Evolutionary conservation across 1,140 invertebrate genomes (phyloP), one percentile per base, ranked within the genome.

Genomic region (Dufourea novaeangliae): DNA sequence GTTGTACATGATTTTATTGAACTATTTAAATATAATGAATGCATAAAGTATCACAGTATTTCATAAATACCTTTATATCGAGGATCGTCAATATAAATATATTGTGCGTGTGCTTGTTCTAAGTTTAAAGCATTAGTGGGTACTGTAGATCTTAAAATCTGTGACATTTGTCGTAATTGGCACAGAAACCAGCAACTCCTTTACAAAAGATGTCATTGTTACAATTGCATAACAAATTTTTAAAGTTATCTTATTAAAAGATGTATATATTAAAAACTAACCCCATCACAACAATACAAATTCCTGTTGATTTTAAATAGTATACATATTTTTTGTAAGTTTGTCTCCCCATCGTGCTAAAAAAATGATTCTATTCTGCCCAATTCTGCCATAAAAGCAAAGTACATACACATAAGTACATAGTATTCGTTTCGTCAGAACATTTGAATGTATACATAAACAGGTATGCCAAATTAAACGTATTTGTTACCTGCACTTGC

Each of bases 71-170:
- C 89, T 87, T 91, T 86, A 70, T 90, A 90, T 52, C 84, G 74
- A 41, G 92, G 91, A 84, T 93, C 88, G 82, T 93, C 89, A 2
- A 93, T 84, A 74, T 93, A 93, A 86, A 93, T 92, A 76, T 92
- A 93, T 54, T 91, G 88, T 20, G 90, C 86, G 56, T 87, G 86
- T 1, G 85, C 59, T 69, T 90, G 87, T 37, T 92, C 90, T 22
- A 90, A 63, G 69, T 91, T 83, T 14, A 92, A 77, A 71, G 90
- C 86, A 79, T 91, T 89, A 32, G 83, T 88, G 1, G 88, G 72
- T 50, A 92, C 79, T 41, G 83, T 63, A 7, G 90, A 90, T 46
- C 86, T 82, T 8, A 93, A 57, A 44, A 88, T 88, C 20, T 86
- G 72, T 0, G 88, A 89, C 27, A 89, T 87, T 50, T 90, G 86